These are phyloP conservation scores for Spodoptera exigua DNA, from an alignment of 2,888 invertebrate genomes.

Conservation along the genomic window DNA sequence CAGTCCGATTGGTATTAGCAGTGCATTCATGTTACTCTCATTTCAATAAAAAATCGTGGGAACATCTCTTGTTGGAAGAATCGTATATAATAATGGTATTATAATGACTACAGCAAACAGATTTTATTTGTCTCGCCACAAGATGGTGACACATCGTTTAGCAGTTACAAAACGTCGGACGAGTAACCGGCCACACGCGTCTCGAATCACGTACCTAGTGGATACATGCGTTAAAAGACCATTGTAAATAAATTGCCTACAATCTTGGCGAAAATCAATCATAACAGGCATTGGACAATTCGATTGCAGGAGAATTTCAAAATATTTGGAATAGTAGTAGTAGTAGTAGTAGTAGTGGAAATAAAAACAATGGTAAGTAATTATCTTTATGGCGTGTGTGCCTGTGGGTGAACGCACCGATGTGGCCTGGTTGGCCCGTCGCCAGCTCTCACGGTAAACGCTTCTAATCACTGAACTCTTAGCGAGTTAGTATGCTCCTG, in stretches of 20 bases:
- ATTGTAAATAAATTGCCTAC: slow-evolving; percentile 10
- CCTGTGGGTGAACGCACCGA: slow-evolving; percentile 84
- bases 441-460: slow-evolving; percentile 87
- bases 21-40: slow-evolving; percentile 13
- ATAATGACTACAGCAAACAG: slow-evolving; percentile 30
- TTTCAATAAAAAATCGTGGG: slow-evolving; percentile 12
- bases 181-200: slow-evolving; percentile 41
- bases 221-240: slow-evolving; percentile 22
- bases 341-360: slow-evolving; percentile 62
- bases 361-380: slow-evolving; percentile 80
- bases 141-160: slow-evolving; percentile 41
- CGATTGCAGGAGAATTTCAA: slow-evolving; percentile 20
- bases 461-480: slow-evolving; percentile 83
- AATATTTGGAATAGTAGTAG: slow-evolving; percentile 65
- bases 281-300: slow-evolving; percentile 20
- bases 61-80: slow-evolving; percentile 20
- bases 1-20: slow-evolving; percentile 37
- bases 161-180: slow-evolving; percentile 32
- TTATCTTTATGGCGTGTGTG: slow-evolving; percentile 72
- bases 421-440: slow-evolving; percentile 84
- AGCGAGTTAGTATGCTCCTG: slow-evolving; percentile 81
- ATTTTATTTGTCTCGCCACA: slow-evolving; percentile 31
- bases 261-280: slow-evolving; percentile 26
- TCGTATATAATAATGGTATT: slow-evolving; percentile 23
- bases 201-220: slow-evolving; percentile 26